phyloP scores from a whole-genome alignment of 2,888 invertebrate species.

The Dasysyrphus tricinctus region DNA sequence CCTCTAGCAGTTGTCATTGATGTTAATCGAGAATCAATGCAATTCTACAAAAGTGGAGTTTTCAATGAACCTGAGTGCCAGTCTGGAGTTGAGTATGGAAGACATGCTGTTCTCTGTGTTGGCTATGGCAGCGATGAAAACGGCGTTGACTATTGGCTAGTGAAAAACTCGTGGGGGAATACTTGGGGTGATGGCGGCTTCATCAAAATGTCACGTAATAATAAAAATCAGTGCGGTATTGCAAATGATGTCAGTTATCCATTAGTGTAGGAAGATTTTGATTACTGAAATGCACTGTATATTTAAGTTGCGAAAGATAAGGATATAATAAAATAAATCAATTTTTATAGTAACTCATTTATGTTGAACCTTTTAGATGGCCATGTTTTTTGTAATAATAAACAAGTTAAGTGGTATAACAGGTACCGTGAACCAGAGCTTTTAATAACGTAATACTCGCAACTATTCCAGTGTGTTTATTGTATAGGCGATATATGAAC shows the following conservation, averaged over 20 bases:
- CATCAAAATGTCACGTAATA: conserved; percentile 94
- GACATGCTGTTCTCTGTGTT: conserved; percentile 88
- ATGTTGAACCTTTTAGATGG: too few relatives aligned
- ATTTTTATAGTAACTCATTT: too few relatives aligned
- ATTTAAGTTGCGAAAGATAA: background rate
- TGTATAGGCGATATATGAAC: too few relatives aligned
- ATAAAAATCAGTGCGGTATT: conserved; percentile 93
- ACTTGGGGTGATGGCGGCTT: conserved; percentile 93
- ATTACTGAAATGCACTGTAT: background rate
- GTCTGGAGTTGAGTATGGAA: conserved; percentile 85
- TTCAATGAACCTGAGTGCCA: conserved; percentile 93
- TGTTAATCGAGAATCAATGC: conserved; percentile 93
- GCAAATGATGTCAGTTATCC: conserved; percentile 93
- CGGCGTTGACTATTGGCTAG: conserved; percentile 87
- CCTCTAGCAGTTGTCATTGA: conserved; percentile 95
- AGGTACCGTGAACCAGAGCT: too few relatives aligned
- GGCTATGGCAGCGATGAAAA: conserved; percentile 82
- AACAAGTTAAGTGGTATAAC: too few relatives aligned
- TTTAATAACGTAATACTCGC: too few relatives aligned
- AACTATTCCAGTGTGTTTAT: too few relatives aligned
- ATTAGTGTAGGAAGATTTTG: background rate
- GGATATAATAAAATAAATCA: too few relatives aligned
- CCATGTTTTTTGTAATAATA: too few relatives aligned
- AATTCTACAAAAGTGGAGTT: conserved; percentile 91
- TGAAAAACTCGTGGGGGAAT: conserved; percentile 89